Percentiles rank a stretch among this genome's conserved stretches.
These are phyloP conservation scores for Thyatira batis DNA, from an alignment of 2,888 invertebrate species.

Conservation along the genomic window DNA sequence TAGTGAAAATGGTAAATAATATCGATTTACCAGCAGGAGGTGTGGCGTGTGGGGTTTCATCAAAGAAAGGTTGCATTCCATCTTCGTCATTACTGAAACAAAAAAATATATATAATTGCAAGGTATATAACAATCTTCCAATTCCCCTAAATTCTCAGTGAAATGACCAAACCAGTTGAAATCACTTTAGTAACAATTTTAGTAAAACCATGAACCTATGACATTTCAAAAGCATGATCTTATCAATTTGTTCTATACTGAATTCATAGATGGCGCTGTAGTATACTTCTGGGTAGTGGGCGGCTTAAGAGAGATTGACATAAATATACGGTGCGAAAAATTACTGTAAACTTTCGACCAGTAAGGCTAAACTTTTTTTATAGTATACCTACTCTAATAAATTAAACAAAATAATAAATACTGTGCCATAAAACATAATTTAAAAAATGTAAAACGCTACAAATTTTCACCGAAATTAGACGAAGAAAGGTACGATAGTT, in stretches of 20 bases:
- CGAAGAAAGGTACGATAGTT: too few relatives aligned
- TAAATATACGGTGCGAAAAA: neutral
- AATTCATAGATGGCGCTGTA: neutral
- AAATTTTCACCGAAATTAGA: too few relatives aligned
- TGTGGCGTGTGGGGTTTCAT: slow-evolving; percentile 77
- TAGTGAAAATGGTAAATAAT: slow-evolving; percentile 7
- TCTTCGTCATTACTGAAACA: slow-evolving; percentile 71
- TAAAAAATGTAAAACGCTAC: too few relatives aligned
- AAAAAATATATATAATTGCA: slow-evolving; percentile 8
- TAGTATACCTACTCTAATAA: too few relatives aligned
- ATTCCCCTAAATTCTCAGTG: too few relatives aligned
- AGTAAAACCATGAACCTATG: neutral
- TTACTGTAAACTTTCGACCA: too few relatives aligned
- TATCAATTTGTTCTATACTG: neutral
- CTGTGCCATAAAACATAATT: too few relatives aligned
- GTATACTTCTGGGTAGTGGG: too few relatives aligned
- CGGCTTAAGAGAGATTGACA: neutral
- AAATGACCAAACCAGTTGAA: too few relatives aligned
- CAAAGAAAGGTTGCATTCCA: slow-evolving; percentile 78
- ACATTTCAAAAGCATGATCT: neutral
- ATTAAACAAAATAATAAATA: too few relatives aligned
- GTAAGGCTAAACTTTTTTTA: too few relatives aligned
- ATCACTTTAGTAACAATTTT: neutral
- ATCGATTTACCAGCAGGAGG: slow-evolving; percentile 67
- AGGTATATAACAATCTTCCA: too few relatives aligned